Percentiles rank a stretch among this genome's conserved stretches.
Conservation (phyloP, 2,888 invertebrate genomes). For the Ornithoptera alexandrae region DNA sequence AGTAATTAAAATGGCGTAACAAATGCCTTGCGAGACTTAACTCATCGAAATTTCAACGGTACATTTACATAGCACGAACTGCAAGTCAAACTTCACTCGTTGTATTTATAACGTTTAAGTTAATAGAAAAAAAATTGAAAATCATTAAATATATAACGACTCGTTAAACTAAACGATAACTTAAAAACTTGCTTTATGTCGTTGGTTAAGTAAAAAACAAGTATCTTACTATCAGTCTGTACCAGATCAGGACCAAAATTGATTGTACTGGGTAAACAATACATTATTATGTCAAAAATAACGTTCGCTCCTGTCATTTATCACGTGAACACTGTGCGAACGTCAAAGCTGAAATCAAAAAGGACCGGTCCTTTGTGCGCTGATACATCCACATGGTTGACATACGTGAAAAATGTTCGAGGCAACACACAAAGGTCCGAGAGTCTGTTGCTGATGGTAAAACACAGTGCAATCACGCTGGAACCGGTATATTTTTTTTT, state of each 20-base stretch:
- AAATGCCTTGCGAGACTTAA: background rate
- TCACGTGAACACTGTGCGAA: background rate
- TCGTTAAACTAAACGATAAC: too few species aligned
- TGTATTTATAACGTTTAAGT: too few species aligned
- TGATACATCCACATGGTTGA: background rate
- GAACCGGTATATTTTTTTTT: background rate
- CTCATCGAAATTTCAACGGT: too few species aligned
- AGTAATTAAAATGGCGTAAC: background rate
- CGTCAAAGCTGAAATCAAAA: conserved; percentile 7
- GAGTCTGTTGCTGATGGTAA: background rate
- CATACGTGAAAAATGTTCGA: conserved; percentile 9
- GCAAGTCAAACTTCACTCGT: too few species aligned
- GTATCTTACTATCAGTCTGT: too few species aligned
- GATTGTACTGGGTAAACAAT: background rate
- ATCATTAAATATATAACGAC: too few species aligned
- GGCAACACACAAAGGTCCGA: background rate
- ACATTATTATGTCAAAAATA: background rate
- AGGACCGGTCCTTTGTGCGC: conserved; percentile 6
- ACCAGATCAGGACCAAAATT: background rate
- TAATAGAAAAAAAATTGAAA: too few species aligned
- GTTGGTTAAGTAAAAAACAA: too few species aligned
- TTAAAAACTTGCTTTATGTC: too few species aligned
- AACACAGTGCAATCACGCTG: background rate
- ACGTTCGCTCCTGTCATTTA: background rate
- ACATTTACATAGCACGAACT: too few species aligned